phyloP scores from a whole-genome alignment of 92 coral and sea anemone species.

The Plumapathes pennacea region DNA sequence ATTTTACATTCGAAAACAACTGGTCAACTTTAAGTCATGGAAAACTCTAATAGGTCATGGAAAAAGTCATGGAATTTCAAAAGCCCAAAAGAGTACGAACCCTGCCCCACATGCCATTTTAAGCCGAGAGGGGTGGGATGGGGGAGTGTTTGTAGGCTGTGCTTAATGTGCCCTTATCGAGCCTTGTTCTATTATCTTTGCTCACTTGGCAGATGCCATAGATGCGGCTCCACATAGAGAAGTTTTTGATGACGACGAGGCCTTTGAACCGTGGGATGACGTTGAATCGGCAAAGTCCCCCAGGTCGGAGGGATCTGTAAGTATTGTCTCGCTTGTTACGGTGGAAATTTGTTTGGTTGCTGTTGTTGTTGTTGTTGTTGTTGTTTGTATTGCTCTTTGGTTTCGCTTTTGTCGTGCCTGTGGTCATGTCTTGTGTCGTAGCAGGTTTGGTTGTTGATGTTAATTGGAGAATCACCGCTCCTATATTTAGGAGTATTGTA shows the following conservation, averaged over 20 bases:
- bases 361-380: background rate
- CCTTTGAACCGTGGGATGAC: slow-evolving; percentile 67
- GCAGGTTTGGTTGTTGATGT: too few species aligned
- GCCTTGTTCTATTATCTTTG: background rate
- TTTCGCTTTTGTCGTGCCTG: too few species aligned
- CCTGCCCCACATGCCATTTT: background rate
- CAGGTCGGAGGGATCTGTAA: slow-evolving; percentile 36
- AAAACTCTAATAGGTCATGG: too few species aligned
- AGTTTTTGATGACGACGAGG: slow-evolving; percentile 34
- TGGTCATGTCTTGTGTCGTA: too few species aligned
- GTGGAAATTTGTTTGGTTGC: background rate
- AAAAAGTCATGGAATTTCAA: background rate
- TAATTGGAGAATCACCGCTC: too few species aligned
- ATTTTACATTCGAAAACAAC: too few species aligned
- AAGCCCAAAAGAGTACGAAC: background rate
- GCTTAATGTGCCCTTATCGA: too few species aligned
- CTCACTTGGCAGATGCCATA: slow-evolving; percentile 1
- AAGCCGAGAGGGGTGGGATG: background rate
- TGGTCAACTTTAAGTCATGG: too few species aligned
- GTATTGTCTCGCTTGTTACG: background rate
- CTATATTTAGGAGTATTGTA: too few species aligned
- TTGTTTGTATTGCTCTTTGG: too few species aligned
- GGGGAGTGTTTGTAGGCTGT: background rate
- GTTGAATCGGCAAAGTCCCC: slow-evolving; percentile 21
- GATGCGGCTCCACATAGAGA: slow-evolving; percentile 4